phyloP scores from a whole-genome alignment of 2,888 invertebrate genomes.

The Piscicola geometra region DNA sequence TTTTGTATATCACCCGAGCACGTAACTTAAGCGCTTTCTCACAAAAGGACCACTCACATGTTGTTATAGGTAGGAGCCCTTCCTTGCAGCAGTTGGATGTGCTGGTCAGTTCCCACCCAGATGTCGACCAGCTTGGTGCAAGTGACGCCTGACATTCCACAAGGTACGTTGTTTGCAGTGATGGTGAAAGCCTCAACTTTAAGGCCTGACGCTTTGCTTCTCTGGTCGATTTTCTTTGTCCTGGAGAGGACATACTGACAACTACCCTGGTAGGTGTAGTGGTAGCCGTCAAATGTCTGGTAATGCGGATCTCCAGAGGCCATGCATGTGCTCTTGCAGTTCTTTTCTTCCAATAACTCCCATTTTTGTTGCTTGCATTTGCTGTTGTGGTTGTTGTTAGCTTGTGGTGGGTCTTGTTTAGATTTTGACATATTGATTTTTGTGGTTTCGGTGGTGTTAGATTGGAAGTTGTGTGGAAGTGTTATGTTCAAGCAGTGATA shows the following conservation, averaged over 20 bases:
- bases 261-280: conserved; percentile 79
- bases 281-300: conserved; percentile 74
- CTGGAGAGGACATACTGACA: conserved; percentile 58
- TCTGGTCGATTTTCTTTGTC: conserved; percentile 16
- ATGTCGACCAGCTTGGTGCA: conserved; percentile 73
- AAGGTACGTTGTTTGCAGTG: conserved; percentile 76
- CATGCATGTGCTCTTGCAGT: conserved; percentile 60
- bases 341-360: conserved; percentile 64
- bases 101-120: conserved; percentile 42
- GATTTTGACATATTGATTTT: too few relatives aligned
- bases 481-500: not conserved
- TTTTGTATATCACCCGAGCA: not conserved
- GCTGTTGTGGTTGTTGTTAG: conserved; percentile 40
- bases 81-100: conserved; percentile 41
- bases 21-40: too few relatives aligned
- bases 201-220: not conserved
- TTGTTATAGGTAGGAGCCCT: conserved; percentile 45
- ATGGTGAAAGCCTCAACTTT: conserved; percentile 58
- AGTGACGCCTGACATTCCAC: conserved; percentile 78
- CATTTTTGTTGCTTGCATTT: conserved; percentile 47
- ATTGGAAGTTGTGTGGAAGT: too few relatives aligned
- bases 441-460: too few relatives aligned
- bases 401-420: too few relatives aligned
- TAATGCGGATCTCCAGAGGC: conserved; percentile 81
- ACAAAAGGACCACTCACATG: too few relatives aligned